phyloP scores from a whole-genome alignment of 2,888 invertebrate species.

The Scelioninae gen. 1 region DNA sequence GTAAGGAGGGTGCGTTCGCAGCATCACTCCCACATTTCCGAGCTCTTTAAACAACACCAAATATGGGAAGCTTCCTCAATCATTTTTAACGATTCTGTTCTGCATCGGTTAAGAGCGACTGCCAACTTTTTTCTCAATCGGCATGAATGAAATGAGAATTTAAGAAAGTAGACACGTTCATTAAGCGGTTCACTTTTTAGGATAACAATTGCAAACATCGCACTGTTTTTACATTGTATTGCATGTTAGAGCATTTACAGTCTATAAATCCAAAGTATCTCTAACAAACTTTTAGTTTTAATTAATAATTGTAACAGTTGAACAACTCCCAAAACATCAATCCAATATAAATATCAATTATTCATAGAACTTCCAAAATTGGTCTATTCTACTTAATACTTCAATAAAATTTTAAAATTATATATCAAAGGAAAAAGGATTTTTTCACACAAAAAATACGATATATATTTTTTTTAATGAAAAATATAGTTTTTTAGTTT shows the following conservation, averaged over 20 bases:
- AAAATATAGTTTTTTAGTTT: too few species aligned
- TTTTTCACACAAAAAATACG: too few species aligned
- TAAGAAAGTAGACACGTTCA: constrained; percentile 39
- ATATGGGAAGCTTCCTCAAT: constrained; percentile 73
- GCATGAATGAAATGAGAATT: constrained; percentile 36
- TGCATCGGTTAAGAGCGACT: constrained; percentile 43
- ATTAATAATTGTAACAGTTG: too few species aligned
- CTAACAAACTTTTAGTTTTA: too few species aligned
- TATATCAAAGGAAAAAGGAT: too few species aligned
- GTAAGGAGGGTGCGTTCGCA: constrained; percentile 76
- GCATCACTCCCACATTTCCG: constrained; percentile 66
- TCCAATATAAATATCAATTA: too few species aligned
- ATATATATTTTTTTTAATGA: too few species aligned
- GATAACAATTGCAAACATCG: neutral
- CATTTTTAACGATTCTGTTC: constrained; percentile 63
- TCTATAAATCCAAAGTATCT: neutral
- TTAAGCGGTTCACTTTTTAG: constrained; percentile 2
- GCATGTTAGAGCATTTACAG: too few species aligned
- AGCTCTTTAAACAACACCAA: constrained; percentile 71
- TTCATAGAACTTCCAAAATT: too few species aligned
- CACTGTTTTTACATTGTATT: neutral
- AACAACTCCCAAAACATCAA: too few species aligned
- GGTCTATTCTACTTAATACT: too few species aligned
- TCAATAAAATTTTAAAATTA: too few species aligned
- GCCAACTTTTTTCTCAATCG: constrained; percentile 33